Conservation (phyloP, 2,797 vertebrate genomes). For the Nasua narica region DNA sequence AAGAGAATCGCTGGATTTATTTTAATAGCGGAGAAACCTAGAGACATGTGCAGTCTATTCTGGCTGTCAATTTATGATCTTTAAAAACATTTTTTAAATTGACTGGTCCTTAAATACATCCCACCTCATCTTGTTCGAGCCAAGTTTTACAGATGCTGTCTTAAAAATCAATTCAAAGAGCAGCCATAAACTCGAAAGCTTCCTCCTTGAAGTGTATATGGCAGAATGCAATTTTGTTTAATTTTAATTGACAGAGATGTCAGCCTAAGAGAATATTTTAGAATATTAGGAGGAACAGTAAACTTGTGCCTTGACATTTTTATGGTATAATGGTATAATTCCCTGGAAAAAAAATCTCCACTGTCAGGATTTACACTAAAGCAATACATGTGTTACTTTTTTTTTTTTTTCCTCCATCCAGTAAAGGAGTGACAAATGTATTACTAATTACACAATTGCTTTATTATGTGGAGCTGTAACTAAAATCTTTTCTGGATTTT, state of each 20-base stretch:
- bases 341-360: slow-evolving; percentile 79
- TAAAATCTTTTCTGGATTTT: slow-evolving; percentile 79
- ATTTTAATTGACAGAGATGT: slow-evolving; percentile 90
- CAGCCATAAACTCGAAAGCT: slow-evolving; percentile 85
- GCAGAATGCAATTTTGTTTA: slow-evolving; percentile 88
- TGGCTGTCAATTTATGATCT: slow-evolving; percentile 84
- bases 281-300: slow-evolving; percentile 89
- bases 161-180: slow-evolving; percentile 88
- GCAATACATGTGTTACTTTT: slow-evolving; percentile 78
- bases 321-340: slow-evolving; percentile 89
- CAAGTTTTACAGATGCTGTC: slow-evolving; percentile 86
- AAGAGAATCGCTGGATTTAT: slow-evolving; percentile 69
- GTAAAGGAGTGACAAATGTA: slow-evolving; percentile 83
- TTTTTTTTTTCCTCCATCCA: background rate
- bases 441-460: slow-evolving; percentile 86
- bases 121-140: slow-evolving; percentile 83
- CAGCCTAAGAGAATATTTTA: slow-evolving; percentile 88
- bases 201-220: slow-evolving; percentile 82
- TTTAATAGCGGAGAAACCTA: slow-evolving; percentile 79
- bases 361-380: slow-evolving; percentile 86
- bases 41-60: slow-evolving; percentile 76
- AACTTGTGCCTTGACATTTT: slow-evolving; percentile 87
- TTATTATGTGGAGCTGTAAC: slow-evolving; percentile 82
- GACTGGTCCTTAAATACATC: slow-evolving; percentile 85
- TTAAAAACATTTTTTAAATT: slow-evolving; percentile 84